Evolutionary conservation across 2,113 vertebrate genomes (phyloP).

Genomic region (Tychaedon coryphoeus): DNA sequence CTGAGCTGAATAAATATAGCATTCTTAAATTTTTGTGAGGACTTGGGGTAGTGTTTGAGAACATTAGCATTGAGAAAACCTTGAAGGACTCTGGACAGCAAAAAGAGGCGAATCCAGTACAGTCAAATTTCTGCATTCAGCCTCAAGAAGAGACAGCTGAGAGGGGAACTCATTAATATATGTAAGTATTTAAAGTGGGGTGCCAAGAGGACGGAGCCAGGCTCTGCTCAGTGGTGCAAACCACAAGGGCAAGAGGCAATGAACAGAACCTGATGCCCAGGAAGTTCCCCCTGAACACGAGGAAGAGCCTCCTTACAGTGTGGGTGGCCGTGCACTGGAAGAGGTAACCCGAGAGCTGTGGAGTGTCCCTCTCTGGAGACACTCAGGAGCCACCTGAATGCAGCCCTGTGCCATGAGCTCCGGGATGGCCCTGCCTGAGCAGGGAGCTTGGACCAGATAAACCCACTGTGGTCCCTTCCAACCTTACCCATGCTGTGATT

Average conservation of each 20-base stretch:
- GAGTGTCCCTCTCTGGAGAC: not conserved
- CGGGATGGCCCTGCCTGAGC: too few species aligned
- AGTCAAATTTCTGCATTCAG: not conserved
- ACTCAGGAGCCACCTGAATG: not conserved
- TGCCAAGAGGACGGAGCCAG: fast-evolving
- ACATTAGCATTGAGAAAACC: fast-evolving
- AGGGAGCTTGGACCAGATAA: not conserved
- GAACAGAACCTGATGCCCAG: not conserved
- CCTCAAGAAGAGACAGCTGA: not conserved
- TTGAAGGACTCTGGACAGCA: not conserved
- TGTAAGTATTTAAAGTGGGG: too few species aligned
- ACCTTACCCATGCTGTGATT: not conserved
- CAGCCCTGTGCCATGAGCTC: fast-evolving
- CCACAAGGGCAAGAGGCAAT: not conserved
- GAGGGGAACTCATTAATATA: not conserved
- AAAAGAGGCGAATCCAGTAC: not conserved
- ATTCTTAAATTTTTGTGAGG: not conserved
- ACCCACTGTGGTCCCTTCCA: not conserved
- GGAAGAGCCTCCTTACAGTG: not conserved
- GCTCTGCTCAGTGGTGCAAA: not conserved
- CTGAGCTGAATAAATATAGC: not conserved
- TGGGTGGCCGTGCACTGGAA: fast-evolving
- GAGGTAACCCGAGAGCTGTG: not conserved
- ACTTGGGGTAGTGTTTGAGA: not conserved
- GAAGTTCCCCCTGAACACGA: not conserved